Percentiles rank a stretch among this genome's conserved stretches.
These are phyloP conservation scores for Dasypus novemcinctus DNA, from an alignment of 2,113 vertebrate species.

Conservation along the genomic window DNA sequence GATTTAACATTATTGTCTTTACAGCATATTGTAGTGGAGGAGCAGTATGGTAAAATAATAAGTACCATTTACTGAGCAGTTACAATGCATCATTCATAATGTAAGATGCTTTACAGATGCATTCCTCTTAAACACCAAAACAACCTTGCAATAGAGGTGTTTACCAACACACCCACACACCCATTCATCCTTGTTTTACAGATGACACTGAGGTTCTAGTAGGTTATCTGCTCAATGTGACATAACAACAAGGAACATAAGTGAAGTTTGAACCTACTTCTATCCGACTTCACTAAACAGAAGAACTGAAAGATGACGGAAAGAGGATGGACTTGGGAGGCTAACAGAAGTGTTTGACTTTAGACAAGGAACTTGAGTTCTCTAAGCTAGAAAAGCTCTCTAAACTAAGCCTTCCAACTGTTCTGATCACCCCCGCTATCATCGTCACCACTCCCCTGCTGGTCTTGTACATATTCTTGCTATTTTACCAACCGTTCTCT, in stretches of 20 bases:
- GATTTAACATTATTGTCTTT: background rate
- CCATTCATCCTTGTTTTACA: background rate
- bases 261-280: background rate
- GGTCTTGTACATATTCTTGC: background rate
- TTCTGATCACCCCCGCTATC: background rate
- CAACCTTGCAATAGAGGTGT: background rate
- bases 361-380: background rate
- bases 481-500: background rate
- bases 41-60: background rate
- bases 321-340: background rate
- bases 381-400: conserved; percentile 2
- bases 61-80: background rate
- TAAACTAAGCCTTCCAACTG: background rate
- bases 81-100: background rate
- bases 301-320: background rate
- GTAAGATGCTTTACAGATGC: background rate
- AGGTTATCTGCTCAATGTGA: background rate
- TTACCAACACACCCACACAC: too few species aligned
- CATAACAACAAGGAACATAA: background rate
- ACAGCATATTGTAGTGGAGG: background rate
- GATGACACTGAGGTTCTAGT: background rate
- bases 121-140: background rate
- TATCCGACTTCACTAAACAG: background rate
- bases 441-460: background rate
- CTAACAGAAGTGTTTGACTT: background rate